Evolutionary conservation across 2,888 invertebrate species (phyloP), one percentile per base, ranked within the genome.

Genomic region (Lucinisca nassula): DNA sequence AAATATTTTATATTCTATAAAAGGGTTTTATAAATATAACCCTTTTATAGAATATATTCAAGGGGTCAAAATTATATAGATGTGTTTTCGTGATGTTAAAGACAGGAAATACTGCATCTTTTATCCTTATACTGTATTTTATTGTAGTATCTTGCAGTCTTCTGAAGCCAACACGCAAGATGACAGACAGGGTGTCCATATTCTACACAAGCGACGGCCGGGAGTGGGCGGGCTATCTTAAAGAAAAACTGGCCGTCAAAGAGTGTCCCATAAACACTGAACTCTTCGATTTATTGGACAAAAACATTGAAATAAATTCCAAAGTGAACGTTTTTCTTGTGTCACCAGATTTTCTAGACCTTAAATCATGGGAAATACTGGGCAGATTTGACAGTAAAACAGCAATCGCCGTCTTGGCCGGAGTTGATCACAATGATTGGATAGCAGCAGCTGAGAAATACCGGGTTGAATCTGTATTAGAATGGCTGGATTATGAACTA

Each of bases 271-370:
- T 67, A 14, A 10, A 27, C 21, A 12, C 35, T 35, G 67, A 67
- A 17, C 2, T 32, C 1, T 8, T 67, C 35, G 17, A 35, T 35
- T 17, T 67, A 32, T 35, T 2, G 10, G 35, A 35, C 35, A 35
- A 35, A 35, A 35, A 32, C 35, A 14, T 35, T 21, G 67, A 32
- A 10, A 35, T 67, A 8, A 17, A 6, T 24, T 45, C 74, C 17
- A 76, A 75, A n/a, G 72, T 90, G 21, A 90, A 90, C 75, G 76
- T 85, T 21, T 80, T 90, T 55, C 77, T 90, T 17, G 35, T 90
- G n/a, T 83, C 87, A 30, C 89, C 89, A 14, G 87, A 90, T 37
- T 87, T 90, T 67, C 61, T 90, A 21, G 85, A 87, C 0, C 32
- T 75, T 4, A 30, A 77, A n/a, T 30, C 80, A 61, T 87, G 87